Evolutionary conservation across 1,140 invertebrate species (phyloP), one percentile per base, ranked within the genome.

Genomic region (Macrocentrus cingulum): DNA sequence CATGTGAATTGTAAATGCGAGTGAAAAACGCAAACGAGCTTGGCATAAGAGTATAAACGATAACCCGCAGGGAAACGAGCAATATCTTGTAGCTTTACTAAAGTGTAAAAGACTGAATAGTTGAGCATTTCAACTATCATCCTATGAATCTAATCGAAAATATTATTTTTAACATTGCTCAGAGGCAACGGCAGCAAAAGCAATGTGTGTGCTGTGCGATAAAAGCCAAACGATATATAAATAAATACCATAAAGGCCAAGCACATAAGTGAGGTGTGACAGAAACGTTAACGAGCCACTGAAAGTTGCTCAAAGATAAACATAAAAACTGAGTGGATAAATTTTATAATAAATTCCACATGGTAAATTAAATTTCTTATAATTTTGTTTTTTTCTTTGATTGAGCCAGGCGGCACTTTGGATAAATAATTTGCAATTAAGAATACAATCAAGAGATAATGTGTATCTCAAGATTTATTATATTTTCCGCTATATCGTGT

Each of bases 351-450:
- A 1, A 41, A 15, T 45, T 37, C 36, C 18, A 44, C 18, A 44
- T 20, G 13, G 29, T 56, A n/a, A n/a, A n/a, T 53, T 53, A 1
- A 41, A 15, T 45, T 37, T 46, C 18, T 54, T 22, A 44, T 20
- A n/a, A 39, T 56, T 34, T 39, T 39, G 45, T 34, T 44, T 56
- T 46, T 36, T 54, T 22, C 19, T 36, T 52, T 39, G 29, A 56
- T 42, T 39, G 51, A 44, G 16, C 41, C 6, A 23, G 23, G 23
- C 41, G 16, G 16, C 19, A 49, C 36, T 58, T 61, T 52, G 49
- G 50, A 61, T 61, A 58, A 61, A 61, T 61, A 58, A 61, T 61
- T 41, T 46, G 55, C 49, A 61, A 61, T 61, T 57, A 61, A 61
- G 50, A 56, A 61, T 53, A 57, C 55, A 44, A 50, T 55, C 42